A percentile compares a stretch with the other conserved stretches of the same genome.
These are phyloP conservation scores for Megalurothrips usitatus DNA, from an alignment of 2,888 invertebrate genomes.

Conservation along the genomic window DNA sequence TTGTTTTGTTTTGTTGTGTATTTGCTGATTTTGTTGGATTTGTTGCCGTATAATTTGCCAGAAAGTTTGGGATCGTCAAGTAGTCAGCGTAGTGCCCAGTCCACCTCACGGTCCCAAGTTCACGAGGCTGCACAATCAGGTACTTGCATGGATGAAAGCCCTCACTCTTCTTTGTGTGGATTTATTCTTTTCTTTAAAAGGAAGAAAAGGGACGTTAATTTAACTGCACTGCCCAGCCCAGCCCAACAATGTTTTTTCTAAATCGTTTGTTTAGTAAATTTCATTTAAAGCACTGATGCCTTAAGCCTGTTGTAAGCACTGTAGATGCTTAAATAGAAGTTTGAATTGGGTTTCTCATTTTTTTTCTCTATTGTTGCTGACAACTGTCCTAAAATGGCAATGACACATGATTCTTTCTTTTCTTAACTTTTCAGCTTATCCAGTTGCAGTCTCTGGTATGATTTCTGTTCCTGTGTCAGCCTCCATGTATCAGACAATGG, in stretches of 20 bases:
- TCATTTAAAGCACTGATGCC: not conserved
- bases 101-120: not conserved
- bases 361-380: not conserved
- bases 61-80: slow-evolving; percentile 3
- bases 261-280: not conserved
- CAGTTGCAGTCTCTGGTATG: slow-evolving; percentile 85
- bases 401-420: not conserved
- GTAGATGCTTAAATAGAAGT: not conserved
- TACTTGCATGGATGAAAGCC: not conserved
- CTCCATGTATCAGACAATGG: slow-evolving; percentile 94
- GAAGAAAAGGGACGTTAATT: no score
- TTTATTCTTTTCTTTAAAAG: slow-evolving; percentile 11
- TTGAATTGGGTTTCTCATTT: not conserved
- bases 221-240: no score
- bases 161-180: not conserved
- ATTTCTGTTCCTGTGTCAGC: slow-evolving; percentile 93
- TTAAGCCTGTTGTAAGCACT: not conserved
- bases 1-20: not conserved
- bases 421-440: slow-evolving; percentile 57
- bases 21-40: slow-evolving; percentile 4
- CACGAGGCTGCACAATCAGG: slow-evolving; percentile 1
- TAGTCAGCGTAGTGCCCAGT: slow-evolving; percentile 3
- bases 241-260: not conserved
- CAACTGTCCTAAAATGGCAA: slow-evolving; percentile 23
- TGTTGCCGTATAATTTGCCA: slow-evolving; percentile 15